Percentiles rank a stretch among this genome's conserved stretches.
phyloP scores from a whole-genome alignment of 2,113 vertebrate genomes.

The Ameiurus melas region DNA sequence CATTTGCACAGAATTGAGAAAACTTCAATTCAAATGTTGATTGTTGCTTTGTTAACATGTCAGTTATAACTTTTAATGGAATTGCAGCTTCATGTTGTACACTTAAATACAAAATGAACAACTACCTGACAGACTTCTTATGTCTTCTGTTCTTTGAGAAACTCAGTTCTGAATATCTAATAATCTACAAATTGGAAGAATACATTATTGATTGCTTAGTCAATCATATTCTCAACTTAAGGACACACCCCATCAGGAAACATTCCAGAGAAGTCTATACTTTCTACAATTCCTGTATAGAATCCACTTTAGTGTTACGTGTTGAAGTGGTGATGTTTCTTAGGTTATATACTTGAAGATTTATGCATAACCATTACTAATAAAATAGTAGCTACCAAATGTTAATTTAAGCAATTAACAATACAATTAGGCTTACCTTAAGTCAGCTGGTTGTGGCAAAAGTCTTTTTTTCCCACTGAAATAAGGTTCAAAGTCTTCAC shows the following conservation, averaged over 20 bases:
- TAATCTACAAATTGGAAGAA: background rate
- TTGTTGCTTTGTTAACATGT: background rate
- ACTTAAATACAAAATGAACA: background rate
- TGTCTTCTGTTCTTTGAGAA: background rate
- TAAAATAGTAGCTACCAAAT: background rate
- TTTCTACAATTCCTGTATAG: background rate
- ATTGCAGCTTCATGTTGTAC: background rate
- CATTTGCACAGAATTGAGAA: background rate
- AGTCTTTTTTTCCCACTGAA: conserved; percentile 82
- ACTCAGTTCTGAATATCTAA: background rate
- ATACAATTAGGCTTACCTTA: conserved; percentile 76
- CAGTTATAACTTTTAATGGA: background rate
- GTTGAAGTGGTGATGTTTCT: background rate
- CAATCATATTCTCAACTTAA: background rate
- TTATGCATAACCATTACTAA: background rate
- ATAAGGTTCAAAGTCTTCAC: conserved; percentile 82
- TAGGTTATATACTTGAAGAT: background rate
- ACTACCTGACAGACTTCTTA: background rate
- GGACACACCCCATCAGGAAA: background rate
- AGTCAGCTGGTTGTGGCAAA: conserved; percentile 77
- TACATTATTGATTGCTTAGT: background rate
- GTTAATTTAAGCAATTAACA: conserved; percentile 18
- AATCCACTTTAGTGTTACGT: background rate
- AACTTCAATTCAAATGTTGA: background rate
- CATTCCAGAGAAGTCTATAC: background rate